Evolutionary conservation across 53 echinoderm and acorn worm species (phyloP).

Genomic region (Echinometra lucunter): DNA sequence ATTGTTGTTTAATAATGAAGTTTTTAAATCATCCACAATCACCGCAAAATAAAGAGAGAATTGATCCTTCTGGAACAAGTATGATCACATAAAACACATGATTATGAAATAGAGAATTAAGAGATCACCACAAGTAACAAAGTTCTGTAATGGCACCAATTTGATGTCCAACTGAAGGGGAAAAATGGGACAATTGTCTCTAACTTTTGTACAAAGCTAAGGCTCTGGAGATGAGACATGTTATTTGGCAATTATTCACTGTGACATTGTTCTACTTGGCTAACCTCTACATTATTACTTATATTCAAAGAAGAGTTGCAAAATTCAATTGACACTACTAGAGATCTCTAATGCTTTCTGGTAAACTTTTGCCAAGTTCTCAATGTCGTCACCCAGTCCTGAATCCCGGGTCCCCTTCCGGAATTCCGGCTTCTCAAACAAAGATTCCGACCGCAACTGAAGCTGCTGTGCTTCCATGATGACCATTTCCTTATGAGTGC

Average conservation of each 20-base stretch:
- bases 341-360: conserved; percentile 82
- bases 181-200: not conserved
- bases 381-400: conserved; percentile 75
- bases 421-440: conserved; percentile 62
- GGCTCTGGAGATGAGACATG: not conserved
- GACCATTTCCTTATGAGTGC: conserved; percentile 58
- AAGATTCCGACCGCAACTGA: conserved; percentile 28
- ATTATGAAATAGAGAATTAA: not conserved
- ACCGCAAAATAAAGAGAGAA: not conserved
- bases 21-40: not conserved
- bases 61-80: not conserved
- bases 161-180: not conserved
- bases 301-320: not conserved
- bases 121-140: not conserved
- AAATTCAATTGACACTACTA: not conserved
- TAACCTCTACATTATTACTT: not conserved
- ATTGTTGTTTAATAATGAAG: not conserved
- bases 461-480: conserved; percentile 62
- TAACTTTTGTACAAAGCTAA: not conserved
- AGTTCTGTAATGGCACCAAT: not conserved
- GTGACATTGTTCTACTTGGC: not conserved
- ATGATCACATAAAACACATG: not conserved
- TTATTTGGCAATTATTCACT: conserved; percentile 6
- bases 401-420: conserved; percentile 75
- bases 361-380: conserved; percentile 77